Evolutionary conservation across 2,113 vertebrate genomes (phyloP).

Genomic region (Tachysurus fulvidraco): DNA sequence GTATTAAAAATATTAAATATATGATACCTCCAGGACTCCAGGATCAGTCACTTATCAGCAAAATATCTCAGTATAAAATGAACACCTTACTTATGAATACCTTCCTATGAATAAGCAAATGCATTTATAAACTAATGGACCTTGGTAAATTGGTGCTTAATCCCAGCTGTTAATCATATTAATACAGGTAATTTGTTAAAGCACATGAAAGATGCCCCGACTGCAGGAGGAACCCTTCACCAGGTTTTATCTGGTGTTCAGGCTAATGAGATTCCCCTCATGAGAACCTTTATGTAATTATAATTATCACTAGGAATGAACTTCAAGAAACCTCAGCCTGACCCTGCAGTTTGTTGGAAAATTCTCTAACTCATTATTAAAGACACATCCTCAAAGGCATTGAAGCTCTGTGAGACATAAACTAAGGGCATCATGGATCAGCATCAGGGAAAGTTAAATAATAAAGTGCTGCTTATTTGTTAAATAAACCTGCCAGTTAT

Average conservation of each 20-base stretch:
- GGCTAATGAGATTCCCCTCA: slow-evolving; percentile 53
- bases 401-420: slow-evolving; percentile 8
- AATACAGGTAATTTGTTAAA: slow-evolving; percentile 48
- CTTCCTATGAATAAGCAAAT: slow-evolving; percentile 1
- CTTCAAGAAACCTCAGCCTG: slow-evolving; percentile 41
- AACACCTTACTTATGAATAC: too few relatives aligned
- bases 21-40: too few relatives aligned
- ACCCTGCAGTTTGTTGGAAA: slow-evolving; percentile 30
- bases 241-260: slow-evolving; percentile 53
- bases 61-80: background rate
- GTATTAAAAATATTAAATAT: too few relatives aligned
- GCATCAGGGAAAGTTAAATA: slow-evolving; percentile 15
- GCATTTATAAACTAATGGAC: slow-evolving; percentile 1
- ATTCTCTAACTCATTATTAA: slow-evolving; percentile 32
- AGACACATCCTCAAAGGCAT: slow-evolving; percentile 19
- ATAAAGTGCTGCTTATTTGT: slow-evolving; percentile 1
- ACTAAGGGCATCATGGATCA: slow-evolving; percentile 28
- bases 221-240: slow-evolving; percentile 35
- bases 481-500: background rate
- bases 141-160: slow-evolving; percentile 23
- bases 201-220: slow-evolving; percentile 51
- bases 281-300: slow-evolving; percentile 52
- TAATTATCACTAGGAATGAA: slow-evolving; percentile 52
- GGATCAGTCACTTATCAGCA: background rate
- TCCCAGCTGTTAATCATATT: slow-evolving; percentile 47